Base-by-base conservation (phyloP, 1,140 invertebrate genomes). In the Andrena cerasifolii region DNA sequence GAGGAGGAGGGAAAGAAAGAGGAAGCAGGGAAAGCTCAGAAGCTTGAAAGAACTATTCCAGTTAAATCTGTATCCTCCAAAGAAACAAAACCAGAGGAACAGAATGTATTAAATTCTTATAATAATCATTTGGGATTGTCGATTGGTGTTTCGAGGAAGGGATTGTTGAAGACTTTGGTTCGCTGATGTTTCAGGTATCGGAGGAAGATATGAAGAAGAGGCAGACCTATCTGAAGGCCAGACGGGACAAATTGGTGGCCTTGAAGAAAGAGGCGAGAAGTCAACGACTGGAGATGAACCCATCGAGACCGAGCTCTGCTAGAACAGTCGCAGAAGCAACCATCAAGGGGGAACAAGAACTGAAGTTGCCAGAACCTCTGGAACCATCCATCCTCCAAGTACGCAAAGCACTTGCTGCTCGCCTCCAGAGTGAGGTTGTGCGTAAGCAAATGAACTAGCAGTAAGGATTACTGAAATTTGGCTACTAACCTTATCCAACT, bases 231-330 rank as follows among this genome's bases (percentile, higher is more conserved):
- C 91, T 99, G 31, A 95, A 96, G 40, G 94, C 96, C 58, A 97
- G 98, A 90, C 94, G 98, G 33, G 98, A 99, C 90, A 98, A 98
- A 89, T 94, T 99, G 24, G 93, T 99, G 40, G 96, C 96, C 21
- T 89, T 98, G 85, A 99, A 99, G 89, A 97, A 97, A 88, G 94
- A 96, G 90, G 97, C 96, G 24, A 93, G 98, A 31, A 96, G 96
- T 85, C 96, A 96, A 82, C 95, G 96, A 85, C 91, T 99, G 3
- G 94, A 94, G n/a, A 94, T 91, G 14, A 89, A 89, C 26, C 61
- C 83, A n/a, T 87, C 84, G 21, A 88, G 92, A n/a, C 92, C 92
- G 12, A 90, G 90, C 62, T 91, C 92, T 2, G 92, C 92, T 7
- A 88, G 88, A 74, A 81, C 88, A 36, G 83, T 90, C 24, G 92